Base-by-base conservation (phyloP, 2,888 invertebrate genomes). In the Drosophila ustulata region DNA sequence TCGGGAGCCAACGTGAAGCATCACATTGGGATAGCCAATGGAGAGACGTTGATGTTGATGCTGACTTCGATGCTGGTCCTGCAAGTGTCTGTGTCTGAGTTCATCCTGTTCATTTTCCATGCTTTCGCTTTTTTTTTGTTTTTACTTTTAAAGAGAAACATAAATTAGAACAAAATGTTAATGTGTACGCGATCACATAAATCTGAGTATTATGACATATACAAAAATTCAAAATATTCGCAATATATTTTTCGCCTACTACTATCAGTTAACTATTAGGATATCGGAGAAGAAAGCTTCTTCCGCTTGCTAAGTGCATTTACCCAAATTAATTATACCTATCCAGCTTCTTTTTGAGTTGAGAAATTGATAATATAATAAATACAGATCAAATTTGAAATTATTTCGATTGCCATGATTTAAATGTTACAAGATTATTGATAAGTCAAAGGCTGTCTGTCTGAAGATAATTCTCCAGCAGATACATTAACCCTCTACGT, bases 41-140 rank as follows among this genome's bases (percentile, higher is more conserved):
- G 69, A 49, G 45, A 74, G 80, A 46, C 75, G 59, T 26, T 70
- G 71, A 52, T 75, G 59, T 28, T 70, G 71, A 52, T 75, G 83
- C 37, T 51, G 61, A 49, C 28, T 53, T 49, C 46, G 55, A 61
- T 69, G 67, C 71, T 71, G 76, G 13, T 75, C 78, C 59, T 69
- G 78, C 66, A 76, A 65, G 49, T 87, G 90, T 57, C 85, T 82
- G 75, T 81, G 91, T 75, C 87, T 88, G 63, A 88, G 82, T 76
- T 92, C 92, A 67, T 89, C 89, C 67, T 90, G 90, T 61, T 91
- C 90, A 85, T 91, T 91, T 74, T 91, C 92, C 91, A 92, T 90
- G 68, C 78, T 67, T 53, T 56, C 55, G 46, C 55, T 47, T 64
- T 73, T 76, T 78, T 85, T 77, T 71, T 68, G 39, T 71, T 73